A percentile compares a stretch with the other conserved stretches of the same genome.
Evolutionary conservation across 2,888 invertebrate species (phyloP).

Genomic region (Aleiodes alternator): DNA sequence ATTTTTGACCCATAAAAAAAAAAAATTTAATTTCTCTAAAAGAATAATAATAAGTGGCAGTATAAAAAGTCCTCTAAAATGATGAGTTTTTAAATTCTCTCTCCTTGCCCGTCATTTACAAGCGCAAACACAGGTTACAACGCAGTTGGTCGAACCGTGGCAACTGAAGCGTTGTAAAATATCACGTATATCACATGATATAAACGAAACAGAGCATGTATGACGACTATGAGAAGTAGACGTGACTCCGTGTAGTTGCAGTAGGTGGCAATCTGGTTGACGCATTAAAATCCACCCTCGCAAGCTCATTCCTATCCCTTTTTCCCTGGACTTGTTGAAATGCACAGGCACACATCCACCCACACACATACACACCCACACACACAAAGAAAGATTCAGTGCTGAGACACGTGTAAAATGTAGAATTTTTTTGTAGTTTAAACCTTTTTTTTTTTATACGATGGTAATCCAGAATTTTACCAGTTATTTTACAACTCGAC

Average conservation of each 20-base stretch:
- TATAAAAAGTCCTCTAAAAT: no score
- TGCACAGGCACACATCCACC: neutral
- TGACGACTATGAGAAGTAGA: conserved; percentile 27
- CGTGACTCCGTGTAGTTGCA: conserved; percentile 18
- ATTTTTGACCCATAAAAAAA: no score
- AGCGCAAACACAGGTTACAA: no score
- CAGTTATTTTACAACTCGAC: neutral
- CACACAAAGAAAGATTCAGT: no score
- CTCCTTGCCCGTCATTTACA: no score
- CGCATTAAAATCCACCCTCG: conserved; percentile 24
- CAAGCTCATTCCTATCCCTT: neutral
- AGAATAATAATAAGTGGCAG: no score
- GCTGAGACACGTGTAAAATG: neutral
- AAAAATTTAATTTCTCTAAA: no score
- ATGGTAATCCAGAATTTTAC: neutral
- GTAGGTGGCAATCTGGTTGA: conserved; percentile 25
- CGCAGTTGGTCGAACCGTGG: conserved; percentile 21
- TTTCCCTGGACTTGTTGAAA: conserved; percentile 1
- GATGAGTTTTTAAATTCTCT: no score
- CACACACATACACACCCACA: no score
- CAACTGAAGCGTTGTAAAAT: conserved; percentile 17
- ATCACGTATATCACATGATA: conserved; percentile 23
- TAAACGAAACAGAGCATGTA: conserved; percentile 28
- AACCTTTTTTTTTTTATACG: conserved; percentile 24
- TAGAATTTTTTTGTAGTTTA: conserved; percentile 4